Conservation (phyloP, 2,797 vertebrate species). For the Spondyliosoma cantharus region DNA sequence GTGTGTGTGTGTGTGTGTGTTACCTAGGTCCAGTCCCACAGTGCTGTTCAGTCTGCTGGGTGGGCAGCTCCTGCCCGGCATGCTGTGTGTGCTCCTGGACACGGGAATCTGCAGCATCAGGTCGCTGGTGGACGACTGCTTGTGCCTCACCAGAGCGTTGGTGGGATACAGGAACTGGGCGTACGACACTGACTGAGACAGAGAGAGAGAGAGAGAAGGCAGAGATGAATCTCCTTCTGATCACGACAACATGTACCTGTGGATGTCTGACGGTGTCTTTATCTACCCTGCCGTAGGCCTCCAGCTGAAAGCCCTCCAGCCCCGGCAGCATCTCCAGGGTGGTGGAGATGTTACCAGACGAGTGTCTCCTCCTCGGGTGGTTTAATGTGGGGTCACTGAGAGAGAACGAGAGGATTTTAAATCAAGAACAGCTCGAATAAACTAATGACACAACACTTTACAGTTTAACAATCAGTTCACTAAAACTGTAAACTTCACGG, state of each 20-base stretch:
- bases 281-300: slow-evolving; percentile 91
- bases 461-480: no score
- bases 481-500: no score
- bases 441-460: no score
- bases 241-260: neutral
- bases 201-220: neutral
- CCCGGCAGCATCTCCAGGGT: slow-evolving; percentile 87
- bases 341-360: slow-evolving; percentile 79
- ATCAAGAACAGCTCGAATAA: no score
- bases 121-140: slow-evolving; percentile 80
- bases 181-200: slow-evolving; percentile 93
- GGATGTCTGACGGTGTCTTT: neutral
- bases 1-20: slow-evolving; percentile 4
- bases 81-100: slow-evolving; percentile 77
- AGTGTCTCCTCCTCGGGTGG: slow-evolving; percentile 78
- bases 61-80: slow-evolving; percentile 79
- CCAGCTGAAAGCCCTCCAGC: slow-evolving; percentile 94
- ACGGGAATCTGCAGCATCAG: slow-evolving; percentile 79
- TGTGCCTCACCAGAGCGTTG: slow-evolving; percentile 91
- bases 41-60: slow-evolving; percentile 79
- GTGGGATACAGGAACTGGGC: slow-evolving; percentile 95
- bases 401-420: neutral
- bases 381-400: slow-evolving; percentile 71
- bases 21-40: slow-evolving; percentile 81
- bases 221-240: neutral